These are phyloP conservation scores for Anastatus disparis DNA, from an alignment of 1,140 invertebrate genomes.

Conservation along the genomic window DNA sequence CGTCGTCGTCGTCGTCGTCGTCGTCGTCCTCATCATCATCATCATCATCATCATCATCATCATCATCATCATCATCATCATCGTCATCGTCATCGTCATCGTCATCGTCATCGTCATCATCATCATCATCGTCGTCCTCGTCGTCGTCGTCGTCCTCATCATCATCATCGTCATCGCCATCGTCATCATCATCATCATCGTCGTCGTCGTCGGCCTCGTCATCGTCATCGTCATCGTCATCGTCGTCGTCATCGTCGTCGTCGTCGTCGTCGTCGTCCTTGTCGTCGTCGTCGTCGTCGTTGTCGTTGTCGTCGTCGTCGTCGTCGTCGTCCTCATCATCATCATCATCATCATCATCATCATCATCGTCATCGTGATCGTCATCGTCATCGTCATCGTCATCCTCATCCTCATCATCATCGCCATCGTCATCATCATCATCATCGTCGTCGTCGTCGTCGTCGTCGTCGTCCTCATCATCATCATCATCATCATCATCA, in stretches of 20 bases:
- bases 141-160: slow-evolving; percentile 22
- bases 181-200: slow-evolving; percentile 12
- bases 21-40: slow-evolving; percentile 9
- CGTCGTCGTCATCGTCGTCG: slow-evolving; percentile 19
- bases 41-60: slow-evolving; percentile 13
- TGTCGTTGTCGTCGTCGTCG: too few species aligned
- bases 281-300: slow-evolving; percentile 18
- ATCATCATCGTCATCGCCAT: slow-evolving; percentile 17
- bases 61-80: slow-evolving; percentile 8
- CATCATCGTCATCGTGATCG: background rate
- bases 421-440: background rate
- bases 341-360: background rate
- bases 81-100: slow-evolving; percentile 21
- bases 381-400: slow-evolving; percentile 1
- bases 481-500: too few species aligned
- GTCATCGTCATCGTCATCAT: slow-evolving; percentile 32
- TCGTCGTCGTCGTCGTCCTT: slow-evolving; percentile 13
- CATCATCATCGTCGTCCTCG: slow-evolving; percentile 22
- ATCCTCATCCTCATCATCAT: background rate
- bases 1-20: background rate
- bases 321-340: slow-evolving; percentile 21
- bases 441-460: background rate
- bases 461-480: too few species aligned
- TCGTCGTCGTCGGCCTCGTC: slow-evolving; percentile 2
- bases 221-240: slow-evolving; percentile 16